Percentiles rank a stretch among this genome's conserved stretches.
These are phyloP conservation scores for Drosophila ironensis DNA, from an alignment of 1,140 invertebrate species.

Conservation along the genomic window DNA sequence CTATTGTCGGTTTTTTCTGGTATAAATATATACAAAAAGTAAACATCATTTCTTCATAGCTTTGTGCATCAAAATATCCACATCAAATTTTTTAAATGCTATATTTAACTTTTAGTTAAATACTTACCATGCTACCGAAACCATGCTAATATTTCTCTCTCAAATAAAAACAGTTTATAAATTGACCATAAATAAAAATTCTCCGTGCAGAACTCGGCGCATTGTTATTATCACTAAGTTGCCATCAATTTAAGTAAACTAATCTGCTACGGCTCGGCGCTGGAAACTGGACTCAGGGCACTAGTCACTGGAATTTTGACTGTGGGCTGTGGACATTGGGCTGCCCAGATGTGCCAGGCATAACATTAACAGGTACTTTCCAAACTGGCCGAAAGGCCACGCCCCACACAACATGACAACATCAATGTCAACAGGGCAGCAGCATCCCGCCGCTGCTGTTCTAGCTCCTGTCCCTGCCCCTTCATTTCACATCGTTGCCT, in stretches of 20 bases:
- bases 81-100: too few relatives aligned
- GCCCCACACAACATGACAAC: slow-evolving; percentile 52
- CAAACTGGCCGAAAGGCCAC: slow-evolving; percentile 56
- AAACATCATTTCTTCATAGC: too few relatives aligned
- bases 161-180: too few relatives aligned
- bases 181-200: too few relatives aligned
- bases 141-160: too few relatives aligned
- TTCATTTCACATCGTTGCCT: slow-evolving; percentile 1
- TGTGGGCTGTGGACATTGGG: slow-evolving; percentile 1
- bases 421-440: slow-evolving; percentile 63
- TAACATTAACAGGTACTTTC: slow-evolving; percentile 75
- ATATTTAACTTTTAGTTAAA: too few relatives aligned
- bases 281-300: slow-evolving; percentile 3
- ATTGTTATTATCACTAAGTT: slow-evolving; percentile 74
- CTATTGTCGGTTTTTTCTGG: too few relatives aligned
- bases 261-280: slow-evolving; percentile 52
- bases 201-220: slow-evolving; percentile 6
- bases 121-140: too few relatives aligned
- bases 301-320: slow-evolving; percentile 2
- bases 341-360: slow-evolving; percentile 38
- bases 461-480: too few relatives aligned
- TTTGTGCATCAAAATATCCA: too few relatives aligned
- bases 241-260: slow-evolving; percentile 79
- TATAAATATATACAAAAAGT: too few relatives aligned
- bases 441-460: slow-evolving; percentile 35